Evolutionary conservation across 2,113 vertebrate species (phyloP).

Genomic region (Boulengerochromis microlepis): DNA sequence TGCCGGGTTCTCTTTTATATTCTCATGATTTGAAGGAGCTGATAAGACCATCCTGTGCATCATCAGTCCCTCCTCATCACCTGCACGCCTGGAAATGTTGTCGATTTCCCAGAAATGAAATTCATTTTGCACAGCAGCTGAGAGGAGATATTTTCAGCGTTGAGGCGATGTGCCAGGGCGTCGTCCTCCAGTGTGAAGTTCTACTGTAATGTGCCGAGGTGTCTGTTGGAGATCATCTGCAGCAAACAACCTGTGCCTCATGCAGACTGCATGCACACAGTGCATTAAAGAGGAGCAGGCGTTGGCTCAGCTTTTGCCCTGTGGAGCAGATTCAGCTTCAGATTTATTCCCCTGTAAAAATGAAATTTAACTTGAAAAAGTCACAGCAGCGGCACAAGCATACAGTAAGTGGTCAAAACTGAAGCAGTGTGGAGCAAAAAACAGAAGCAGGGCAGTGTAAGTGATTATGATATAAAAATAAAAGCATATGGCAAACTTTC

Average conservation of each 20-base stretch:
- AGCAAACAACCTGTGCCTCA: neutral
- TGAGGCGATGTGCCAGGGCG: neutral
- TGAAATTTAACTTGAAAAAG: neutral
- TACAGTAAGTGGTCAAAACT: rapidly evolving
- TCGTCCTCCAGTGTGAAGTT: neutral
- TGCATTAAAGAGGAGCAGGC: neutral
- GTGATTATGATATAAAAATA: neutral
- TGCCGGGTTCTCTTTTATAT: neutral
- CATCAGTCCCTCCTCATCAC: neutral
- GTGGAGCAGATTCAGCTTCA: neutral
- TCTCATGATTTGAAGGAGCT: neutral
- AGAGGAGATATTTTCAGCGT: neutral
- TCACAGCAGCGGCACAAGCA: rapidly evolving
- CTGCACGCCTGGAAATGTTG: neutral
- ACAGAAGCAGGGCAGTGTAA: neutral
- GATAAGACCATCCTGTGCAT: neutral
- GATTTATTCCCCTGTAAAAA: neutral
- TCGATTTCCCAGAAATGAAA: neutral
- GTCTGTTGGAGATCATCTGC: neutral
- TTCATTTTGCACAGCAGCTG: neutral
- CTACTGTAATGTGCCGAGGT: rapidly evolving
- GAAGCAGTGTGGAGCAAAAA: neutral
- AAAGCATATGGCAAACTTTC: neutral
- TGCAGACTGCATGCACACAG: neutral
- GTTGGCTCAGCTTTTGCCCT: neutral